A percentile compares a stretch with the other conserved stretches of the same genome.
These are phyloP conservation scores for Odontamblyopus lacepedii DNA, from an alignment of 2,797 vertebrate species.

Conservation along the genomic window DNA sequence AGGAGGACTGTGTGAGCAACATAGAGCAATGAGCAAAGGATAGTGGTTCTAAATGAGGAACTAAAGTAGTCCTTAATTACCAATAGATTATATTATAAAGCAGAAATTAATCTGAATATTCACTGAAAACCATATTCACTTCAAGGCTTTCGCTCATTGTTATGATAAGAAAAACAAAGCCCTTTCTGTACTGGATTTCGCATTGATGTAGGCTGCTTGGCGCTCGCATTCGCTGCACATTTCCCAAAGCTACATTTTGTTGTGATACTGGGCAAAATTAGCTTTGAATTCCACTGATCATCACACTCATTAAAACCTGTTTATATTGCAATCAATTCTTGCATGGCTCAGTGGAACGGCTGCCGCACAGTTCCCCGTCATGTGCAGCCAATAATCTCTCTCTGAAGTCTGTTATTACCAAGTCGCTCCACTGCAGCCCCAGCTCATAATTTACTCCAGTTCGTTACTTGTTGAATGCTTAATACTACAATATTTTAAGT, in stretches of 20 bases:
- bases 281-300: slow-evolving; percentile 60
- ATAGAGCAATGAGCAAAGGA: not conserved
- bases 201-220: slow-evolving; percentile 46
- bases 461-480: slow-evolving; percentile 58
- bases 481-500: slow-evolving; percentile 59
- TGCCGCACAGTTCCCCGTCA: slow-evolving; percentile 43
- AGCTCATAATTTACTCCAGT: slow-evolving; percentile 54
- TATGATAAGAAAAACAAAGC: slow-evolving; percentile 16
- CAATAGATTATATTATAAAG: not conserved
- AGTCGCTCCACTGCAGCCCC: slow-evolving; percentile 12
- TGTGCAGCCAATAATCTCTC: slow-evolving; percentile 49
- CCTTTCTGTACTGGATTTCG: slow-evolving; percentile 12
- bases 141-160: not conserved
- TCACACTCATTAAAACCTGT: slow-evolving; percentile 69
- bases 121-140: slow-evolving; percentile 6
- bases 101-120: slow-evolving; percentile 8
- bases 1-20: not conserved
- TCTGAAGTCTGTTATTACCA: slow-evolving; percentile 50
- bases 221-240: slow-evolving; percentile 26
- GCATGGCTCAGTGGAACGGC: slow-evolving; percentile 53
- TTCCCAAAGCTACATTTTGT: slow-evolving; percentile 53
- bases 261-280: slow-evolving; percentile 64
- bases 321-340: slow-evolving; percentile 61
- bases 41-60: not conserved
- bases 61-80: not conserved